These are phyloP conservation scores for Cybosia mesomella DNA, from an alignment of 2,888 invertebrate species.

Conservation along the genomic window DNA sequence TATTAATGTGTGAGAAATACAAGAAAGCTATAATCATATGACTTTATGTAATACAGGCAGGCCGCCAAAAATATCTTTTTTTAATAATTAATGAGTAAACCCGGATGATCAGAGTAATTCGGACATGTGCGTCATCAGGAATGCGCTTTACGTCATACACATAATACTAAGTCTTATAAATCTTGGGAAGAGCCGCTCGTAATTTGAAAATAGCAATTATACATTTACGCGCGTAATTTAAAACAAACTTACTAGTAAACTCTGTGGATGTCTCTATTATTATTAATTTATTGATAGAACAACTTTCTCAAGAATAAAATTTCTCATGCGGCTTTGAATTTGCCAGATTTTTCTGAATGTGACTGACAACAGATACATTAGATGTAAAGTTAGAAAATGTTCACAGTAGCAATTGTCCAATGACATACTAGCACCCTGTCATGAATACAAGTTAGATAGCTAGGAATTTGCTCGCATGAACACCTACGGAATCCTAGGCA, in stretches of 20 bases:
- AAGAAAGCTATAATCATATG: slow-evolving; percentile 41
- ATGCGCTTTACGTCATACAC: slow-evolving; percentile 42
- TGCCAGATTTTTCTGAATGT: not conserved
- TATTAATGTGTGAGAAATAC: slow-evolving; percentile 48
- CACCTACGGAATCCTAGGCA: too few relatives aligned
- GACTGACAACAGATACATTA: not conserved
- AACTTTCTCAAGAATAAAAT: not conserved
- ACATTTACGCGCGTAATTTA: slow-evolving; percentile 24
- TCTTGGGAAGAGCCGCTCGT: slow-evolving; percentile 26
- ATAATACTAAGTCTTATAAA: slow-evolving; percentile 31
- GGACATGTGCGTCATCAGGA: slow-evolving; percentile 54
- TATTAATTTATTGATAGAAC: slow-evolving; percentile 11
- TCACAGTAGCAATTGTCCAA: too few relatives aligned
- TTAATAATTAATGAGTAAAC: slow-evolving; percentile 62
- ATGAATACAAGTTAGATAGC: too few relatives aligned
- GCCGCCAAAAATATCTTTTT: slow-evolving; percentile 57
- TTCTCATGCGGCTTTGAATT: not conserved
- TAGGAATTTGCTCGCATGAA: too few relatives aligned
- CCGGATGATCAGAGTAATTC: slow-evolving; percentile 44
- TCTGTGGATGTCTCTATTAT: slow-evolving; percentile 17
- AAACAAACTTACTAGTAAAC: slow-evolving; percentile 16
- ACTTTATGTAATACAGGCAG: slow-evolving; percentile 52
- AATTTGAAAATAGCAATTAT: slow-evolving; percentile 44
- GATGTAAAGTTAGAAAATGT: too few relatives aligned
- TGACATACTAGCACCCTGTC: too few relatives aligned